Conservation (phyloP, 1,140 invertebrate genomes). For the Listronotus bonariensis region DNA sequence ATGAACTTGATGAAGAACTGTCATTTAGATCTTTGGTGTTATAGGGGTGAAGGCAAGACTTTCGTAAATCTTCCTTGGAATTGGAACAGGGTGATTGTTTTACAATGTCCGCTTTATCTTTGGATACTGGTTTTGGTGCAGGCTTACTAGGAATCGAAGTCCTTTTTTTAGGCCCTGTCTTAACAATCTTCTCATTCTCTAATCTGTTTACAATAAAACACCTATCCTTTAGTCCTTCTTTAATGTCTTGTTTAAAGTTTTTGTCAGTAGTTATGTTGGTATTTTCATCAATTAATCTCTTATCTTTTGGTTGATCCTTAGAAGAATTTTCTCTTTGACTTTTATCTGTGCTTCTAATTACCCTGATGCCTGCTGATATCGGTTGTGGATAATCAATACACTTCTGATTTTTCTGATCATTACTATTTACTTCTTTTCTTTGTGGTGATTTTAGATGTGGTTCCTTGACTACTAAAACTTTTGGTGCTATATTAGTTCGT, state of each 20-base stretch:
- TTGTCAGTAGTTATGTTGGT: neutral
- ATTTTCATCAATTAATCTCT: neutral
- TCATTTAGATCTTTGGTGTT: neutral
- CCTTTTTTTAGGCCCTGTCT: neutral
- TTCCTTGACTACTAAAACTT: neutral
- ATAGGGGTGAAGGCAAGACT: neutral
- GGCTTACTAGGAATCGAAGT: neutral
- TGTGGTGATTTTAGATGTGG: neutral
- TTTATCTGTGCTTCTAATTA: neutral
- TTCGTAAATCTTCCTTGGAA: neutral
- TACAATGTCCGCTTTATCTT: neutral
- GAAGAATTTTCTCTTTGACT: neutral
- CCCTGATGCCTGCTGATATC: neutral
- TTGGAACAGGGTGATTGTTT: neutral
- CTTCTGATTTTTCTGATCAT: neutral
- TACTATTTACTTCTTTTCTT: neutral
- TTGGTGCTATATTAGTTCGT: neutral
- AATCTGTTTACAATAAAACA: neutral
- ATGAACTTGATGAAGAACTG: too few relatives aligned
- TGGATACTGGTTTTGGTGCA: too few relatives aligned
- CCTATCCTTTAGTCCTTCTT: neutral
- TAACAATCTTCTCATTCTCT: neutral
- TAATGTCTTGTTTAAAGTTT: neutral
- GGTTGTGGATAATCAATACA: neutral
- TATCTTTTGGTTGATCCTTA: neutral